A percentile compares a stretch with the other conserved stretches of the same genome.
Evolutionary conservation across 2,797 vertebrate genomes (phyloP).

Genomic region (Myiotriccus ornatus): DNA sequence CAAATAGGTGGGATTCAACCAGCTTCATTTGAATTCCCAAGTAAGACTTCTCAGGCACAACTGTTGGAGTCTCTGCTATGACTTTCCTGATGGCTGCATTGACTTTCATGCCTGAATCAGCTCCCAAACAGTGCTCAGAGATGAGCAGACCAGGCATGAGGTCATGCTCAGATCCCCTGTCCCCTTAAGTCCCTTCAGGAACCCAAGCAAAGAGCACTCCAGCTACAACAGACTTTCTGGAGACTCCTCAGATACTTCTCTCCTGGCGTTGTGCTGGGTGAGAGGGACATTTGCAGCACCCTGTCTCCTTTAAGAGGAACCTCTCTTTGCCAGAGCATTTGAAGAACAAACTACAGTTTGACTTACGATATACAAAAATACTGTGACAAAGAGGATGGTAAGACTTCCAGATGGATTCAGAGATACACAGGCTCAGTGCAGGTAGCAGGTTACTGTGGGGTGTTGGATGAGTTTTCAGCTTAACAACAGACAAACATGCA

Average conservation of each 20-base stretch:
- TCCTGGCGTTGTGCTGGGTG: neutral
- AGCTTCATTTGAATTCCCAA: neutral
- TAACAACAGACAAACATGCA: neutral
- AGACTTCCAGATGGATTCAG: neutral
- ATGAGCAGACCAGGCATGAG: neutral
- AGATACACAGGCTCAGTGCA: neutral
- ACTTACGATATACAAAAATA: neutral
- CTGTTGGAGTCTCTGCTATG: neutral
- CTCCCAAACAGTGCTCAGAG: neutral
- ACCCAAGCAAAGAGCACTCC: neutral
- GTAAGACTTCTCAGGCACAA: neutral
- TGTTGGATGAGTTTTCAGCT: neutral
- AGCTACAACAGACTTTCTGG: neutral
- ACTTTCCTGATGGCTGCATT: neutral
- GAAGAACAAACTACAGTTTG: neutral
- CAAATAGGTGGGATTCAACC: neutral
- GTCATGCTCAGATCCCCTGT: neutral
- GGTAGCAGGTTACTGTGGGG: neutral
- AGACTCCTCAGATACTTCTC: neutral
- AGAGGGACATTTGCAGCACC: neutral
- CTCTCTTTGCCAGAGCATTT: neutral
- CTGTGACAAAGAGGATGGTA: neutral
- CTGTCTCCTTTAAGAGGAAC: neutral
- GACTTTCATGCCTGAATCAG: neutral
- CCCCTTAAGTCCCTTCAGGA: neutral